phyloP scores from a whole-genome alignment of 1,140 invertebrate genomes.

The Drosophila nebulosa region DNA sequence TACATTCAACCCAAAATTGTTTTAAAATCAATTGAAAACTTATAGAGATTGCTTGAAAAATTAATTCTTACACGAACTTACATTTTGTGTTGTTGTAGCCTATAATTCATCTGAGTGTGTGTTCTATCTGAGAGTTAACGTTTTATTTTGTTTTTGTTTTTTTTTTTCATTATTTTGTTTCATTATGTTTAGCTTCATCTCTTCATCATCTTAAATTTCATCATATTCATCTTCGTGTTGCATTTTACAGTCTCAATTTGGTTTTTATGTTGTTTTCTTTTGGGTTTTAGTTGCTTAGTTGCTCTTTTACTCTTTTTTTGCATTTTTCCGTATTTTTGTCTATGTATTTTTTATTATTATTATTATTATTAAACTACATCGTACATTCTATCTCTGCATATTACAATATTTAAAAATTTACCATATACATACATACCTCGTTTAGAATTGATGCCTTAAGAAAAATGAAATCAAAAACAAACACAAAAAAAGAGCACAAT shows the following conservation, averaged over 20 bases:
- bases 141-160: conserved; percentile 31
- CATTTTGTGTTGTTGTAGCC: conserved; percentile 55
- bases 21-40: conserved; percentile 9
- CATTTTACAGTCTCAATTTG: conserved; percentile 75
- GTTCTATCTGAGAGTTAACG: conserved; percentile 56
- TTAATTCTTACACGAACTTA: conserved; percentile 70
- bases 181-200: conserved; percentile 37
- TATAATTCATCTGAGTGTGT: conserved; percentile 58
- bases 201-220: conserved; percentile 21
- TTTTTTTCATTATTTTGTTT: conserved; percentile 35
- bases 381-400: conserved; percentile 54
- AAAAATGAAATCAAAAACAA: conserved; percentile 19
- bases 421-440: conserved; percentile 71
- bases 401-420: conserved; percentile 59
- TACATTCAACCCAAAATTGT: conserved; percentile 10
- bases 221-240: conserved; percentile 59
- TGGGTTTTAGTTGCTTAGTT: conserved; percentile 74
- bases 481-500: background rate
- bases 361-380: conserved; percentile 69
- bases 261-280: conserved; percentile 57
- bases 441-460: conserved; percentile 60
- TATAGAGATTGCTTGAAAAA: conserved; percentile 18
- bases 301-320: conserved; percentile 65
- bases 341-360: conserved; percentile 46
- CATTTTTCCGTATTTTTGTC: conserved; percentile 63